Percentiles rank a stretch among this genome's conserved stretches.
Evolutionary conservation across 2,113 vertebrate species (phyloP).

Genomic region (Erythrolamprus reginae): DNA sequence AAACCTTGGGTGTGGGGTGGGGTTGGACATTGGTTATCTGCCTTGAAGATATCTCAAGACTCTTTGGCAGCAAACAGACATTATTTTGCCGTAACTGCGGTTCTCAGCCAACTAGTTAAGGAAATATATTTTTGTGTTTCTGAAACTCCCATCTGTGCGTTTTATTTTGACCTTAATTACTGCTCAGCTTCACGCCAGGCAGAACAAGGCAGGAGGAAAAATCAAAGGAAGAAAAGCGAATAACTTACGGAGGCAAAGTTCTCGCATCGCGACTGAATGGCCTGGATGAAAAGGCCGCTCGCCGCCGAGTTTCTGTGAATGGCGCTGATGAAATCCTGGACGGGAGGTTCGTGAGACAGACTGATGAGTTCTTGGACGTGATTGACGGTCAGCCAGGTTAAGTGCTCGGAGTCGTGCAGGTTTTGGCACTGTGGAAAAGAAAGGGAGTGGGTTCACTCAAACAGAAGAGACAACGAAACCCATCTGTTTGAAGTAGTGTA

Average conservation of each 20-base stretch:
- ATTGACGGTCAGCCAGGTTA: slow-evolving; percentile 97
- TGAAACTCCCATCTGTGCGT: too few species aligned
- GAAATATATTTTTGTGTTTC: too few species aligned
- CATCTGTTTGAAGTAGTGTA: too few species aligned
- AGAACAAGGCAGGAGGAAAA: too few species aligned
- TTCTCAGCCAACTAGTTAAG: too few species aligned
- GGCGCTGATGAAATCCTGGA: slow-evolving; percentile 97
- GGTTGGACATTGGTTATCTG: too few species aligned
- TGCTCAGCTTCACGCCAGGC: too few species aligned
- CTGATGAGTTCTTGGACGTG: slow-evolving; percentile 92
- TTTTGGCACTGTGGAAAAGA: slow-evolving; percentile 86
- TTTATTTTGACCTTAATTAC: too few species aligned
- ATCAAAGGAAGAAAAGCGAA: background rate
- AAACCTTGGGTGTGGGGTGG: too few species aligned
- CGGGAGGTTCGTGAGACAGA: slow-evolving; percentile 92
- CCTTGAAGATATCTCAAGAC: too few species aligned
- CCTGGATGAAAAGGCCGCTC: slow-evolving; percentile 97
- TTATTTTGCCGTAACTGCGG: too few species aligned
- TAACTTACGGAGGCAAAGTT: slow-evolving; percentile 85
- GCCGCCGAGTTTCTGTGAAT: slow-evolving; percentile 94
- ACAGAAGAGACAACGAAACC: background rate
- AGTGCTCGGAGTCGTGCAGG: slow-evolving; percentile 93
- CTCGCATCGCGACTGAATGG: slow-evolving; percentile 94
- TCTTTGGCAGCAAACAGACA: too few species aligned
- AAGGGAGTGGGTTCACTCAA: background rate